Conservation (phyloP, 2,888 invertebrate genomes). For the Rugalucina vietnamica region DNA sequence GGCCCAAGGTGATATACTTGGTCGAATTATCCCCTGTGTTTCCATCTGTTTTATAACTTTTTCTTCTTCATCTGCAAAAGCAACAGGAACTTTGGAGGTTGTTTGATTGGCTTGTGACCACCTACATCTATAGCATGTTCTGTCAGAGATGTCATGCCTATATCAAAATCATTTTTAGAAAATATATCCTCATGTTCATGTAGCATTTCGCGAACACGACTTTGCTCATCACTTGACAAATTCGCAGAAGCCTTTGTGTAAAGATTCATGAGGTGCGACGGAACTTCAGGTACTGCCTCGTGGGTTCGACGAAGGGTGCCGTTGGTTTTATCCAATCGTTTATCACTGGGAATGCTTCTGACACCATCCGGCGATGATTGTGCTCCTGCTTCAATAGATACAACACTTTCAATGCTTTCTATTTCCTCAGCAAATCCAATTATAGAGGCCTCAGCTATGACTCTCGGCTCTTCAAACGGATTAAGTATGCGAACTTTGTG, state of each 20-base stretch:
- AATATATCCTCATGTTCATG: conserved; percentile 18
- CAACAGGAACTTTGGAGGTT: conserved; percentile 38
- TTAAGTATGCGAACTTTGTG: conserved; percentile 42
- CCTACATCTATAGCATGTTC: conserved; percentile 42
- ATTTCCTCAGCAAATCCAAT: conserved; percentile 39
- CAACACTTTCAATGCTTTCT: background rate
- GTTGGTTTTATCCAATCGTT: background rate
- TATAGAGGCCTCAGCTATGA: conserved; percentile 16
- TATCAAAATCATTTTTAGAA: conserved; percentile 33
- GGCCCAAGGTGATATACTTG: conserved; percentile 40
- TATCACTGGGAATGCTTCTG: background rate
- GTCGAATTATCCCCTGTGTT: conserved; percentile 34
- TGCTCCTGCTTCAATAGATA: background rate
- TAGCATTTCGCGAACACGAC: conserved; percentile 22
- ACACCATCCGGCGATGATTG: background rate
- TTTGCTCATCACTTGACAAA: background rate
- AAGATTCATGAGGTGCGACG: conserved; percentile 26
- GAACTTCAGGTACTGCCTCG: background rate
- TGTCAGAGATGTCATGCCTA: conserved; percentile 41
- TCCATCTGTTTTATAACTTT: conserved; percentile 41
- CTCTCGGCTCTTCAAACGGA: conserved; percentile 14
- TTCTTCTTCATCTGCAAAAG: conserved; percentile 40
- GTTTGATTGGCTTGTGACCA: conserved; percentile 30
- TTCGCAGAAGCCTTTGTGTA: conserved; percentile 11
- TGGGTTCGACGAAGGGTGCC: background rate